Evolutionary conservation across 2,888 invertebrate genomes (phyloP).

Genomic region (Epirrita christyi): DNA sequence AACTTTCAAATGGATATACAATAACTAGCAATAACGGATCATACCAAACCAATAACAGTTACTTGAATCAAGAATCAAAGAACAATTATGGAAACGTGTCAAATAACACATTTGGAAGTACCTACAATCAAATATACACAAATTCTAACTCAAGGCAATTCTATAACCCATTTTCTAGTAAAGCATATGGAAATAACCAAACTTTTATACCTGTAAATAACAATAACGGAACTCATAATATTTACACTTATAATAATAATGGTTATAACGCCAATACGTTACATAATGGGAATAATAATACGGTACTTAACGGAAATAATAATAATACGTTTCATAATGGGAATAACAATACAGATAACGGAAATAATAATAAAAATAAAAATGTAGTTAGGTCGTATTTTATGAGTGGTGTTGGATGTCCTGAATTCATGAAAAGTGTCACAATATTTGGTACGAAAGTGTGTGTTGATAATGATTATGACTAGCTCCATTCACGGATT

Average conservation of each 20-base stretch:
- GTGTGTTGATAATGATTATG: slow-evolving; percentile 30
- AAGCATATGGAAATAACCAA: not conserved
- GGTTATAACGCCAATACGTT: slow-evolving; percentile 20
- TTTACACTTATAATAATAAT: slow-evolving; percentile 4
- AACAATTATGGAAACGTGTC: not conserved
- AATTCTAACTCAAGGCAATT: not conserved
- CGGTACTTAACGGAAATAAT: slow-evolving; percentile 2
- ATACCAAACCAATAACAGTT: not conserved
- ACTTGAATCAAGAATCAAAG: not conserved
- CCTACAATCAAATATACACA: not conserved
- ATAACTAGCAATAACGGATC: too few species aligned
- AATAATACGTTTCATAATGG: slow-evolving; percentile 10
- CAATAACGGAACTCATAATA: not conserved
- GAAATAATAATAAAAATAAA: slow-evolving; percentile 14
- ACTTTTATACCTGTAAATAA: not conserved
- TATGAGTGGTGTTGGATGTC: slow-evolving; percentile 41
- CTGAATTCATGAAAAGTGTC: slow-evolving; percentile 24
- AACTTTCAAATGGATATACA: too few species aligned
- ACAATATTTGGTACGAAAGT: slow-evolving; percentile 17
- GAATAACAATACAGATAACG: slow-evolving; percentile 17
- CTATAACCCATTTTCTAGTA: not conserved
- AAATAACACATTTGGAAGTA: not conserved
- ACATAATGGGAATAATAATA: slow-evolving; percentile 21
- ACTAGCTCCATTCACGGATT: not conserved
- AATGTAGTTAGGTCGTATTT: slow-evolving; percentile 19